Conservation (phyloP, 2,797 vertebrate genomes). For the Microtus agrestis region DNA sequence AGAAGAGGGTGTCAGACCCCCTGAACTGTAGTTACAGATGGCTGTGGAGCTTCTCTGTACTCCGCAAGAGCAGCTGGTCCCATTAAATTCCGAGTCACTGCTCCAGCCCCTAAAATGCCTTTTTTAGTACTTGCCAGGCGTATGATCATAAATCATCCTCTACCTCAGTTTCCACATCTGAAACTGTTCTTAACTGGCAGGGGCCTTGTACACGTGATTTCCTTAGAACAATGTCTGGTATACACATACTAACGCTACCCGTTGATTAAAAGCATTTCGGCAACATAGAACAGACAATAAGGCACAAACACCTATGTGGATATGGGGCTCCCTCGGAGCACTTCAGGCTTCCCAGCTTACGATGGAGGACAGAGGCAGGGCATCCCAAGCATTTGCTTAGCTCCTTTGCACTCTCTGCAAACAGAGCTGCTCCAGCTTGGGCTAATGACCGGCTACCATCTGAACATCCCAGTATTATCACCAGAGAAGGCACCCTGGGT, state of each 20-base stretch:
- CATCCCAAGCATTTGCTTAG: not conserved
- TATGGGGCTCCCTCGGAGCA: not conserved
- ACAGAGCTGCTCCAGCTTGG: not conserved
- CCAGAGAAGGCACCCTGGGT: not conserved
- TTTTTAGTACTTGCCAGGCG: not conserved
- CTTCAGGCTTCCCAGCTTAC: not conserved
- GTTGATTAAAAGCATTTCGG: not conserved
- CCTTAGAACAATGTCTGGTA: not conserved
- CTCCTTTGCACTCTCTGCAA: not conserved
- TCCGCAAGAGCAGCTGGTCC: not conserved
- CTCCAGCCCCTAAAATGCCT: not conserved
- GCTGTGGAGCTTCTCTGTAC: not conserved
- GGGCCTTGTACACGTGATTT: not conserved
- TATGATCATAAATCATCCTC: not conserved
- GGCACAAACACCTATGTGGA: not conserved
- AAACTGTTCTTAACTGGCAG: slow-evolving; percentile 4
- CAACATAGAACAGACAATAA: not conserved
- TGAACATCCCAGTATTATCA: not conserved
- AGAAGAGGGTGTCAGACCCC: not conserved
- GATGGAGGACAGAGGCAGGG: not conserved
- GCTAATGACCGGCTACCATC: not conserved
- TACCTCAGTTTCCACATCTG: not conserved
- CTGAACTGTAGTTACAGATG: not conserved
- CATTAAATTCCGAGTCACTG: not conserved
- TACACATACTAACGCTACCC: not conserved